Evolutionary conservation across 2,888 invertebrate genomes (phyloP), one percentile per base, ranked within the genome.

Genomic region (Drosophila nigricruria): DNA sequence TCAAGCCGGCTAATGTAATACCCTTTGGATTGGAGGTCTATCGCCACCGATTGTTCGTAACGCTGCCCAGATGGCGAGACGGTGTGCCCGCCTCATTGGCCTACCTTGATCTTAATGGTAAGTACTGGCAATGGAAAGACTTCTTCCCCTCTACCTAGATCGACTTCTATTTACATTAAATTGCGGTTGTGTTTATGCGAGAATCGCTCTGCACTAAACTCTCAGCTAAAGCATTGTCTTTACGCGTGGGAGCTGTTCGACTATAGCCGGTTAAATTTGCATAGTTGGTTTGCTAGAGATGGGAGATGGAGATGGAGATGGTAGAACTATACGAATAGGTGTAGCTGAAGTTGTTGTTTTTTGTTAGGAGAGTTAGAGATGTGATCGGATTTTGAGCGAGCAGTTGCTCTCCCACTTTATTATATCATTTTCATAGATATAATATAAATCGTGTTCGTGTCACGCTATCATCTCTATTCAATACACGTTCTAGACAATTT

Each of bases 21-120:
- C 96, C 96, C 0, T 94, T 96, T 90, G 96, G 96, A 0, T 78
- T 96, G 77, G 96, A 96, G 92, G 95, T 96, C 14, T 95, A 95
- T 79, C 94, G 94, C 47, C 94, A 96, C 74, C 94, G 95, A 73
- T 91, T 96, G 76, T 96, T 96, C 88, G 92, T 96, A 18, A 96
- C 96, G 0, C 94, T 96, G 58, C 96, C 96, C 1, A 94, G 96
- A 79, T 96, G 96, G 96, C 95, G 94, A 83, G 90, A 93, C 23
- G 97, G 97, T 12, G 96, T 97, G 25, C 95, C 96, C 0, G 95
- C 96, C 27, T 96, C 96, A 70, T 94, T 97, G 90, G 95, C 95
- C 87, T 96, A 96, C 92, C 95, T 97, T 81, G 94, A 95, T 90
- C 92, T 95, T 80, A 95, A 95, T 93, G 96, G 96, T 96, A 88